Percentiles rank a stretch among this genome's conserved stretches.
Conservation (phyloP, 2,113 vertebrate genomes). For the Oreochromis tanganicae region DNA sequence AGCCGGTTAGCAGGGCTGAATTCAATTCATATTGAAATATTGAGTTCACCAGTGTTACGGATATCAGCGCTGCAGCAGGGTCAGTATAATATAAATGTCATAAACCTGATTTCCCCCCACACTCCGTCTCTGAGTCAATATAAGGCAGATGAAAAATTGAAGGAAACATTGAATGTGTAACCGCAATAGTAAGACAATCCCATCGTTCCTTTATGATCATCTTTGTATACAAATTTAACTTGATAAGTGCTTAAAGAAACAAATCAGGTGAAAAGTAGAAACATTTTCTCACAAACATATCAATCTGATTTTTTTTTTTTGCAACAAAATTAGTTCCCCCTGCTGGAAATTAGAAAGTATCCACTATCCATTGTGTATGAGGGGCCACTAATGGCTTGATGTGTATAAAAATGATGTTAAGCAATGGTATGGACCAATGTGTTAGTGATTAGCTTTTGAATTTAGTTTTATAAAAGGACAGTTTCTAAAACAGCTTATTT, state of each 20-base stretch:
- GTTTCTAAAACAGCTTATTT: no score
- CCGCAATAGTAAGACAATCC: not conserved
- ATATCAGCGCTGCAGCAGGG: not conserved
- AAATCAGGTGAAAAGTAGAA: not conserved
- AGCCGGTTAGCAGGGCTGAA: not conserved
- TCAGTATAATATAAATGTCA: not conserved
- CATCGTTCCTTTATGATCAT: accelerated
- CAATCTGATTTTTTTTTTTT: not conserved
- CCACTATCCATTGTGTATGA: not conserved
- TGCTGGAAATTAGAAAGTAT: not conserved
- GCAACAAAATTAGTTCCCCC: not conserved
- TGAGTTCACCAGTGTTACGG: not conserved
- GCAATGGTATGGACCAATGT: not conserved
- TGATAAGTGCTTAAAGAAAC: not conserved
- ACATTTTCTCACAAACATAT: not conserved
- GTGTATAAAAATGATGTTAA: not conserved
- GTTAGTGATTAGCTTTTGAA: not conserved
- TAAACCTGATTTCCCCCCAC: not conserved
- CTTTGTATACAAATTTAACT: not conserved
- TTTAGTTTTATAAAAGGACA: not conserved
- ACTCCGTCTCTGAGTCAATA: not conserved
- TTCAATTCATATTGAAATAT: not conserved
- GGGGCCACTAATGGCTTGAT: not conserved
- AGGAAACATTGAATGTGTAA: not conserved
- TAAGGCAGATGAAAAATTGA: not conserved